A percentile compares a stretch with the other conserved stretches of the same genome.
Evolutionary conservation across 2,888 invertebrate species (phyloP).

Genomic region (Volucella inanis): DNA sequence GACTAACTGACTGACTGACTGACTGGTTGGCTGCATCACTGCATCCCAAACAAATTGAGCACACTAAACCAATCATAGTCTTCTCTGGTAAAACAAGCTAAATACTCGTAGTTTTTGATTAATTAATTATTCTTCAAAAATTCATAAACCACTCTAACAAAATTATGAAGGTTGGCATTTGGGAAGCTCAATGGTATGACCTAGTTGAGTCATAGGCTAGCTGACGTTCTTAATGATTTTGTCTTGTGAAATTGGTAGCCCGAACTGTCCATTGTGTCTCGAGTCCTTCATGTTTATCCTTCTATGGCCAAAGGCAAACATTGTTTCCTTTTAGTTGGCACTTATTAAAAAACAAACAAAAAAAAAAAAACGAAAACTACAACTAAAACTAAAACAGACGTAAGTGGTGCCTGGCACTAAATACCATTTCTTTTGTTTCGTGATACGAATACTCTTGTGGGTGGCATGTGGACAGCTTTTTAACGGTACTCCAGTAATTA

Average conservation of each 20-base stretch:
- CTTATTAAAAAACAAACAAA: neutral
- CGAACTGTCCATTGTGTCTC: slow-evolving; percentile 19
- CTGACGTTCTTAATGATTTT: slow-evolving; percentile 3
- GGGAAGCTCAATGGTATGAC: slow-evolving; percentile 55
- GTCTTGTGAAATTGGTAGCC: neutral
- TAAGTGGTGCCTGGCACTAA: slow-evolving; percentile 32
- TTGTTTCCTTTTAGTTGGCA: slow-evolving; percentile 19
- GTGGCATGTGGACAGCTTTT: slow-evolving; percentile 57
- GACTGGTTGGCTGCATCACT: slow-evolving; percentile 20
- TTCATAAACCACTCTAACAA: slow-evolving; percentile 35
- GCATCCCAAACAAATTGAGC: slow-evolving; percentile 15
- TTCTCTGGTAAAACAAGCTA: neutral
- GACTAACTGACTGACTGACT: slow-evolving; percentile 9
- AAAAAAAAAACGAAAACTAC: neutral
- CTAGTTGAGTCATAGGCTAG: slow-evolving; percentile 51
- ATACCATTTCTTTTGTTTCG: slow-evolving; percentile 39
- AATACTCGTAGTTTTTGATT: slow-evolving; percentile 47
- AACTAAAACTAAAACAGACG: neutral
- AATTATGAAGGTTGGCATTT: slow-evolving; percentile 49
- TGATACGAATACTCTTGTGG: slow-evolving; percentile 42
- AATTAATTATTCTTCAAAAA: slow-evolving; percentile 37
- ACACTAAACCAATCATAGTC: neutral
- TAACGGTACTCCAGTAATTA: slow-evolving; percentile 61
- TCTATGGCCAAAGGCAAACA: slow-evolving; percentile 21
- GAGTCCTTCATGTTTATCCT: slow-evolving; percentile 44